phyloP scores from a whole-genome alignment of 2,797 vertebrate genomes.

The Arrhamphus sclerolepis region DNA sequence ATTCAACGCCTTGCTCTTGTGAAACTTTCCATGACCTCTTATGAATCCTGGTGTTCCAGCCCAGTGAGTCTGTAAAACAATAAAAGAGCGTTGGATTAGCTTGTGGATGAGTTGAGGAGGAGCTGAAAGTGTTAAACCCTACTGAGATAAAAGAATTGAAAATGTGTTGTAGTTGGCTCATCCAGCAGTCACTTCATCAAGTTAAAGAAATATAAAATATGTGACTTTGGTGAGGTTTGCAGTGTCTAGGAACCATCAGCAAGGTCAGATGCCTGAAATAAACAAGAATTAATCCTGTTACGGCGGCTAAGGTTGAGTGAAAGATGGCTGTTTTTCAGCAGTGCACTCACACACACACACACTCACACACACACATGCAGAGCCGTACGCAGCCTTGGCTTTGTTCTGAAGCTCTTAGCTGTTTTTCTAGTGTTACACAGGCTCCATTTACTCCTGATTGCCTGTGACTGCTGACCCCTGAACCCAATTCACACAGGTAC shows the following conservation, averaged over 20 bases:
- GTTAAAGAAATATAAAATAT: conserved; percentile 9
- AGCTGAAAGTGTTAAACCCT: conserved; percentile 58
- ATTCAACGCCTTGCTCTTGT: conserved; percentile 13
- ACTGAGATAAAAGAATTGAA: conserved; percentile 50
- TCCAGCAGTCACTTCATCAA: conserved; percentile 41
- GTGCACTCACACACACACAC: conserved; percentile 26
- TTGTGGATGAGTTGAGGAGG: conserved; percentile 41
- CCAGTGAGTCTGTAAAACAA: conserved; percentile 49
- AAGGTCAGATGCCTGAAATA: conserved; percentile 66
- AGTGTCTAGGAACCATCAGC: conserved; percentile 36
- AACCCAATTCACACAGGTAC: conserved; percentile 80
- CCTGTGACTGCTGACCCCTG: conserved; percentile 78
- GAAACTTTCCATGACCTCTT: conserved; percentile 41
- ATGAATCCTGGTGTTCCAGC: conserved; percentile 31
- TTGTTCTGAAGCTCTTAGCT: conserved; percentile 76
- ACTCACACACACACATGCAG: conserved; percentile 30
- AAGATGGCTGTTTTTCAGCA: conserved; percentile 31
- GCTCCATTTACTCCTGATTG: conserved; percentile 83
- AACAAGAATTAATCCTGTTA: conserved; percentile 75
- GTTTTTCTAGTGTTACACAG: conserved; percentile 78
- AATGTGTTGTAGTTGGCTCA: conserved; percentile 40
- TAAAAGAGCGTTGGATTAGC: conserved; percentile 55
- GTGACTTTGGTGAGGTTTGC: conserved; percentile 25
- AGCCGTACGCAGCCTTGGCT: conserved; percentile 67
- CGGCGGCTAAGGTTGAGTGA: conserved; percentile 49